A percentile compares a stretch with the other conserved stretches of the same genome.
Conservation (phyloP, 1,140 invertebrate species). For the Eriosoma lanigerum region DNA sequence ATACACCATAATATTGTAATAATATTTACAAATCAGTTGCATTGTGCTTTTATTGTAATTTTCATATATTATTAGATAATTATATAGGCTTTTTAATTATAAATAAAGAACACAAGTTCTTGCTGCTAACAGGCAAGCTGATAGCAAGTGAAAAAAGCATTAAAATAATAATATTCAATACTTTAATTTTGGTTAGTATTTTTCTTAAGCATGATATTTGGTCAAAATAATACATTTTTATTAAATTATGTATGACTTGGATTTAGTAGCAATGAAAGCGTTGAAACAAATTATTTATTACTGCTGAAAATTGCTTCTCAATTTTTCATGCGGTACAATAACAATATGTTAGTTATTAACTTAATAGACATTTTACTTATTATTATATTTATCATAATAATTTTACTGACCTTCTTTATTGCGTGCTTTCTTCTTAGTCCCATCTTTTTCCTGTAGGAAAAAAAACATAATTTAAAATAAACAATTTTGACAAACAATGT, state of each 20-base stretch:
- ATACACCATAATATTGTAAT: background rate
- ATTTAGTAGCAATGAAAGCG: constrained; percentile 19
- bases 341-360: constrained; percentile 1
- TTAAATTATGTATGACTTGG: no score
- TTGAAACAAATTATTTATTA: constrained; percentile 12
- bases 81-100: background rate
- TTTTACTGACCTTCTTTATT: constrained; percentile 75
- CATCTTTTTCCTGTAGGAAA: constrained; percentile 72
- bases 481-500: background rate
- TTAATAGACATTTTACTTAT: no score
- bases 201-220: background rate
- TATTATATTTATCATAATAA: constrained; percentile 31
- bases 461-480: constrained; percentile 20
- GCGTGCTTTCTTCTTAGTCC: constrained; percentile 72
- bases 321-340: constrained; percentile 23
- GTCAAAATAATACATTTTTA: background rate
- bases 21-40: background rate
- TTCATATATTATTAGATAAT: background rate
- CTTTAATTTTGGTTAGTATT: background rate
- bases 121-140: constrained; percentile 42
- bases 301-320: constrained; percentile 17
- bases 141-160: constrained; percentile 43
- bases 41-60: background rate
- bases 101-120: constrained; percentile 11
- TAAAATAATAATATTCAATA: constrained; percentile 1